A percentile compares a stretch with the other conserved stretches of the same genome.
Conservation (phyloP, 1,140 invertebrate genomes). For the Neodiprion virginianus region DNA sequence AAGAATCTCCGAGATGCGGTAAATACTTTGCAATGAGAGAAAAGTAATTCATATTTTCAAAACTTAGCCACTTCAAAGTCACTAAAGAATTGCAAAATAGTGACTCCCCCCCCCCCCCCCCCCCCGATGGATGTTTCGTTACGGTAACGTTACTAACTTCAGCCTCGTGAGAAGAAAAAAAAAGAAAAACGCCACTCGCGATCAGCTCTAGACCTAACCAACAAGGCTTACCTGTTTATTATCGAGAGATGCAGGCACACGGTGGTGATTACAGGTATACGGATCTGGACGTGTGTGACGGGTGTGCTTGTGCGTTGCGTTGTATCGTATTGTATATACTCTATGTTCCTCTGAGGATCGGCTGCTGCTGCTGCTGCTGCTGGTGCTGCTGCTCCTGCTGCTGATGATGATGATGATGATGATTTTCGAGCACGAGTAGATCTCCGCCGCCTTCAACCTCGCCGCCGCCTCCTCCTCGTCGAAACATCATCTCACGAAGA, state of each 20-base stretch:
- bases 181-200: too few species aligned
- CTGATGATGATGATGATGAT: not conserved
- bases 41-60: too few species aligned
- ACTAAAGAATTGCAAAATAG: too few species aligned
- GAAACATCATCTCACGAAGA: not conserved
- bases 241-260: not conserved
- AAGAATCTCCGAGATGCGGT: too few species aligned
- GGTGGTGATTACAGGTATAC: not conserved
- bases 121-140: too few species aligned
- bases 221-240: not conserved
- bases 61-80: too few species aligned
- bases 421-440: not conserved
- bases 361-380: not conserved
- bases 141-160: too few species aligned
- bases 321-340: not conserved
- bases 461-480: not conserved
- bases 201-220: not conserved
- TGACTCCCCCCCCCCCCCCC: too few species aligned
- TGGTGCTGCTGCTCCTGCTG: not conserved
- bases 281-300: too few species aligned
- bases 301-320: too few species aligned
- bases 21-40: too few species aligned
- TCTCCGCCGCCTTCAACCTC: not conserved
- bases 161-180: too few species aligned
- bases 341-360: not conserved